Base-by-base conservation (phyloP, 2,113 vertebrate genomes). In the Caloenas nicobarica region DNA sequence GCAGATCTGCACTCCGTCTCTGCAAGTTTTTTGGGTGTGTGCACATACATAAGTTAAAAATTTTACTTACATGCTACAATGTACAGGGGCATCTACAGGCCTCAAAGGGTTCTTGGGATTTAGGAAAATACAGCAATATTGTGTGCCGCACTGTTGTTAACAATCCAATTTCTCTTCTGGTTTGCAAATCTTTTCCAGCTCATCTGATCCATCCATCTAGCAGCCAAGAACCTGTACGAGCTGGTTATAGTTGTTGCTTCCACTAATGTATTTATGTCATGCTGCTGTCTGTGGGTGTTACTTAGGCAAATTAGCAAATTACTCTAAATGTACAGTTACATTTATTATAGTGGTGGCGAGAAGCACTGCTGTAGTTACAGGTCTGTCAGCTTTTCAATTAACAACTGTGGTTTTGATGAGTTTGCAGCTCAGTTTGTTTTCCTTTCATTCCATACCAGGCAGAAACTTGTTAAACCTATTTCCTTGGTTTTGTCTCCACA, bases 271-370 rank as follows among this genome's bases (percentile, higher is more conserved):
- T 96, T 97, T 91, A 86, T 93, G 94, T 95, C 95, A 94, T 57
- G 91, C 93, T 97, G 80, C 97, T 89, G 95, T 95, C 97, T 93
- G 82, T 93, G 95, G 93, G 90, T 88, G 96, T 96, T 95, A 95
- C 97, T 97, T 91, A 95, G 94, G 95, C 93, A 97, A 98, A 98
- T 98, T 93, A 98, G 89, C 94, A 95, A 97, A 97, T 97, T 95
- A 97, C 93, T 94, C 96, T 93, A 95, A 96, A 97, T 77, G 68
- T 82, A 95, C 74, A 84, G 91, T 80, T 86, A 84, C 96, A 96
- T 90, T 97, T 97, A 84, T 97, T 91, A 94, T 78, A 57, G 16
- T 68, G 70, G 91, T 11, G 70, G 91, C 64, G 29, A n/a, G 72
- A 93, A 95, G 85, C n/a, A 14, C 53, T 74, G 81, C 91, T 73